These are phyloP conservation scores for Crocallis elinguaria DNA, from an alignment of 2,888 invertebrate species.

Conservation along the genomic window DNA sequence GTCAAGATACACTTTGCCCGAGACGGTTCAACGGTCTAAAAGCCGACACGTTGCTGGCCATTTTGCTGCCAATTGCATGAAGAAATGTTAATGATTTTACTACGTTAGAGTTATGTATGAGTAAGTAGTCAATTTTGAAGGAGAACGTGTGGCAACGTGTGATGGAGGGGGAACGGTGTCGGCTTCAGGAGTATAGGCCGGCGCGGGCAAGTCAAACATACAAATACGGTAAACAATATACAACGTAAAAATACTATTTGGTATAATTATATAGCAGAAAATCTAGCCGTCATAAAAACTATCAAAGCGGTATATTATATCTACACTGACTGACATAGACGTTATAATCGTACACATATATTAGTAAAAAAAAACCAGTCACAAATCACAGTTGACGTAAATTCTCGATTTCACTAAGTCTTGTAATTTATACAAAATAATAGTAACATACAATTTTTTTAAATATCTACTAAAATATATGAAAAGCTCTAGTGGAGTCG, in stretches of 20 bases:
- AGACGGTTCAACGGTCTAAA: constrained; percentile 38
- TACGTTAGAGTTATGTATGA: no score
- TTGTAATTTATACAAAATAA: constrained; percentile 75
- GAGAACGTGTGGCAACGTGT: neutral
- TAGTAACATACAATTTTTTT: constrained; percentile 72
- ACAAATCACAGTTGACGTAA: constrained; percentile 84
- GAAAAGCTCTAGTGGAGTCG: constrained; percentile 58
- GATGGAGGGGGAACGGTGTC: constrained; percentile 16
- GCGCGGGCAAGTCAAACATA: constrained; percentile 58
- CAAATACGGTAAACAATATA: constrained; percentile 77
- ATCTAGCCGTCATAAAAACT: constrained; percentile 81
- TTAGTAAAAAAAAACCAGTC: constrained; percentile 82
- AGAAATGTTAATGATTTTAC: neutral
- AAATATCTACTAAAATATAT: constrained; percentile 62
- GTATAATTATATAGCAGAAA: constrained; percentile 82
- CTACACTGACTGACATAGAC: constrained; percentile 76
- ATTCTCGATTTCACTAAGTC: constrained; percentile 84
- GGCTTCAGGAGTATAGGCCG: constrained; percentile 36
- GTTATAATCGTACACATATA: constrained; percentile 73
- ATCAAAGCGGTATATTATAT: constrained; percentile 75
- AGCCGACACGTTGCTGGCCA: constrained; percentile 32
- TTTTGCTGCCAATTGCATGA: neutral
- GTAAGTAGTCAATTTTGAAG: no score
- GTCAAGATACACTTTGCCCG: constrained; percentile 65
- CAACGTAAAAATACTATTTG: constrained; percentile 85